Evolutionary conservation across 2,888 invertebrate genomes (phyloP).

Genomic region (Entomobrya proxima): DNA sequence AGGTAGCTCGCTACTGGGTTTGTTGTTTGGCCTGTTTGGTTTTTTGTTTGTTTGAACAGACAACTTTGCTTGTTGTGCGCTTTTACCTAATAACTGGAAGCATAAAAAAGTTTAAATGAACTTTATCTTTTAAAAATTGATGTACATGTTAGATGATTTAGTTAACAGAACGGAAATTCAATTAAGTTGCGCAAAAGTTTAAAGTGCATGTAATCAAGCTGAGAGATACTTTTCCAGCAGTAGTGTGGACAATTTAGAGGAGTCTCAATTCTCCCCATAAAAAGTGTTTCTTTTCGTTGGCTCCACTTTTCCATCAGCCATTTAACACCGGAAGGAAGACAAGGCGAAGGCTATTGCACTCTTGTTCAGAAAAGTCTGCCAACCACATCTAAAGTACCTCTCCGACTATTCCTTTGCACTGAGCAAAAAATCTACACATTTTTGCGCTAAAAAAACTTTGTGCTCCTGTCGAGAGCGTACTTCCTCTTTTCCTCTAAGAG

Average conservation of each 20-base stretch:
- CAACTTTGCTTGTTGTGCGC: constrained; percentile 17
- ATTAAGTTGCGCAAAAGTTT: background rate
- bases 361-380: background rate
- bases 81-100: background rate
- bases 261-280: constrained; percentile 54
- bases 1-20: no score
- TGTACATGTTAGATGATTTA: background rate
- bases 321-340: constrained; percentile 52
- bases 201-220: background rate
- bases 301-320: background rate
- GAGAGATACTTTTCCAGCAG: background rate
- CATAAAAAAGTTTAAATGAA: background rate
- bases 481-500: constrained; percentile 26
- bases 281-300: background rate
- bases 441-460: constrained; percentile 16
- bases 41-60: constrained; percentile 11
- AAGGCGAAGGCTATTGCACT: constrained; percentile 45
- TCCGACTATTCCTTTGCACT: background rate
- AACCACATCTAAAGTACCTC: background rate
- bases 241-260: background rate
- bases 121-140: constrained; percentile 17
- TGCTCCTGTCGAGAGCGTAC: background rate
- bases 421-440: background rate
- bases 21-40: constrained; percentile 21
- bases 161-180: background rate